Evolutionary conservation across 2,797 vertebrate species (phyloP).

Genomic region (Dicrostonyx torquatus): DNA sequence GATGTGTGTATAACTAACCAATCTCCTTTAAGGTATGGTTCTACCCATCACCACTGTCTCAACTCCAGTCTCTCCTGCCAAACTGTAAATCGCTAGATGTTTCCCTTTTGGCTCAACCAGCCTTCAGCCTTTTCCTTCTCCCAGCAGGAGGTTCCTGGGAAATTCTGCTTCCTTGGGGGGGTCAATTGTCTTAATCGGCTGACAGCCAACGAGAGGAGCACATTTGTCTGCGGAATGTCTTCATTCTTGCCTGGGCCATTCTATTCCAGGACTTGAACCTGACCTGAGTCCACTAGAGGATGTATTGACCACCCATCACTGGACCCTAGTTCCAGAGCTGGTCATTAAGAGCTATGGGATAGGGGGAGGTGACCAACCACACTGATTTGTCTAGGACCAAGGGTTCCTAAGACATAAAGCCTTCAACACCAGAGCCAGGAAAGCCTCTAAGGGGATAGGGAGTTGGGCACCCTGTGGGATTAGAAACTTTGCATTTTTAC

Average conservation of each 20-base stretch:
- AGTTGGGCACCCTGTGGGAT: neutral
- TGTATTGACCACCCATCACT: neutral
- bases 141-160: neutral
- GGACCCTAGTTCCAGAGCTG: neutral
- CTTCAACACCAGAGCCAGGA: neutral
- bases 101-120: neutral
- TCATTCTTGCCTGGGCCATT: neutral
- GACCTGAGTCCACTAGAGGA: too few relatives aligned
- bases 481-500: neutral
- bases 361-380: neutral
- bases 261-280: neutral
- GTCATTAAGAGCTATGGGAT: neutral
- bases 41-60: neutral
- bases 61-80: neutral
- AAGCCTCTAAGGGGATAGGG: neutral
- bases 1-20: neutral
- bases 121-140: neutral
- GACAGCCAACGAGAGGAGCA: neutral
- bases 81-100: neutral
- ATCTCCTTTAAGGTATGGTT: neutral
- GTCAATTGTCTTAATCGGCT: neutral
- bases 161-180: neutral
- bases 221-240: neutral
- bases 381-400: neutral
- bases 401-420: neutral